Evolutionary conservation across 2,888 invertebrate species (phyloP), one percentile per base, ranked within the genome.

Genomic region (Cylloceria caligata): DNA sequence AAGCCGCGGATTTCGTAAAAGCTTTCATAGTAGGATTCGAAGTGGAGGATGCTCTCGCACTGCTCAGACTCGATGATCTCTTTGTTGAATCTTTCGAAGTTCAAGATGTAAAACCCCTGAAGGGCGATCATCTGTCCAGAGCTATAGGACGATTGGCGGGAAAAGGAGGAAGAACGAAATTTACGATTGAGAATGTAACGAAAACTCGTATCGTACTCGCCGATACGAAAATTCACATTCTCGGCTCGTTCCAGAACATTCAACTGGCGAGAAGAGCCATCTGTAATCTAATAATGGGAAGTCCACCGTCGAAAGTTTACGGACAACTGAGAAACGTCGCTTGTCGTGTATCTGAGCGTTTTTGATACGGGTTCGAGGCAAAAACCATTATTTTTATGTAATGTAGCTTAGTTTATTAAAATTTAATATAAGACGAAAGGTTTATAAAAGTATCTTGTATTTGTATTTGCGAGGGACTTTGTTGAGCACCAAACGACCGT

Each of bases 141-240:
- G 99, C 99, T 0, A 97, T 99, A 86, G 99, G 99, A n/a, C 95
- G 99, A 77, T 94, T 99, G 47, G 99, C 99, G 1, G 99, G 99
- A 0, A 99, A 99, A 94, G 98, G 98, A 24, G 99, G 99, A 27
- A 95, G 98, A 83, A 99, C 99, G 0, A 99, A 99, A 92, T 99
- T 97, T 91, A 99, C 99, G 0, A 99, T 99, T 88, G 99, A 99
- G 94, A 99, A 99, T 93, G 98, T 97, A 0, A 99, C 99, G 0
- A 99, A 99, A 94, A 99, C 99, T 0, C 95, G 99, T 91, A 99
- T 99, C 90, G 98, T 99, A 27, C 94, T 99, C 83, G 99, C 99
- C 21, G 99, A 99, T 91, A 96, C 97, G 24, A 99, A 98, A 94
- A 97, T 99, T 84, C 99, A 99, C 91, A 97, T 99, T 86, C 94